These are phyloP conservation scores for Molossus molossus DNA, from an alignment of 2,797 vertebrate species.

Conservation along the genomic window DNA sequence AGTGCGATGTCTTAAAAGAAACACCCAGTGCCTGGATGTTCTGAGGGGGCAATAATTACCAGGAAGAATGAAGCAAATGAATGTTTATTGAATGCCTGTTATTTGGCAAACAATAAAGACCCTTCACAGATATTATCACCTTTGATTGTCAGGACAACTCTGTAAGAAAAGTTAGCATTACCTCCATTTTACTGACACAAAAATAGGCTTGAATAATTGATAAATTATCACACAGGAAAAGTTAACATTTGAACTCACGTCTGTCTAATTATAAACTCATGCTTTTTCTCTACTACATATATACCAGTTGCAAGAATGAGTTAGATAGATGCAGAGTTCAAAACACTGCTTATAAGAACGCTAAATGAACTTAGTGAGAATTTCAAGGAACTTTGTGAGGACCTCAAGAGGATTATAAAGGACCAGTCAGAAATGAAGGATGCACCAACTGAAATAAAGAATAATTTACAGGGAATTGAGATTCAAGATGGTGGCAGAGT, in stretches of 20 bases:
- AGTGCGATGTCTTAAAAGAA: conserved; percentile 11
- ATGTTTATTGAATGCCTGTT: conserved; percentile 19
- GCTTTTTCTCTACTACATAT: conserved; percentile 7
- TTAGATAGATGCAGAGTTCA: background rate
- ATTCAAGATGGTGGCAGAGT: too few species aligned
- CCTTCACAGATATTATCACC: background rate
- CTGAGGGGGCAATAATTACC: conserved; percentile 15
- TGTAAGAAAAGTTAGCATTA: conserved; percentile 26
- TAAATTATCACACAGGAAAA: background rate
- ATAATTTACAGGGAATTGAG: too few species aligned
- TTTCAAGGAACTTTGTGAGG: too few species aligned
- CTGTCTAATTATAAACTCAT: background rate
- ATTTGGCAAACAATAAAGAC: conserved; percentile 17
- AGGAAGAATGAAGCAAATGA: conserved; percentile 52
- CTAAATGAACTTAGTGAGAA: too few species aligned
- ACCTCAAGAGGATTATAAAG: too few species aligned
- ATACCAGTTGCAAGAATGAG: background rate
- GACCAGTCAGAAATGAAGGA: too few species aligned
- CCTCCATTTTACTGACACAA: conserved; percentile 7
- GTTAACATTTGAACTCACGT: conserved; percentile 34
- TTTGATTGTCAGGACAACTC: conserved; percentile 43
- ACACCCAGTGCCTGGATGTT: background rate
- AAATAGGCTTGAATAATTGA: conserved; percentile 3
- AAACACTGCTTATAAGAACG: too few species aligned
- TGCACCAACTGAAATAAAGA: too few species aligned